phyloP scores from a whole-genome alignment of 30 jellyfish, hydroid and myxozoan species.

The Hydractinia symbiolongicarpus region DNA sequence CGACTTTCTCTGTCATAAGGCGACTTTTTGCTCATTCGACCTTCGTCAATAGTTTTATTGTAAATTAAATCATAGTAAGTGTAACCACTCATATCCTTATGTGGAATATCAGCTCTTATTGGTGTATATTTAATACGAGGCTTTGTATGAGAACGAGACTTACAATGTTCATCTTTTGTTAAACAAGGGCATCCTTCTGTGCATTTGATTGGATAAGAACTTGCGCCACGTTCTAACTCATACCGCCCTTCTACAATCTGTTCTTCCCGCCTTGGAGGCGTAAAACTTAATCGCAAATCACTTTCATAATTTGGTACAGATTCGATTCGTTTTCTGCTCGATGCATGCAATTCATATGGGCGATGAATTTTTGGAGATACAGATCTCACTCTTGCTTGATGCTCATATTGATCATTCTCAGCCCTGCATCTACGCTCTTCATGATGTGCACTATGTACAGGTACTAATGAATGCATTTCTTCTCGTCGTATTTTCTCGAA shows the following conservation, averaged over 20 bases:
- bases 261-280: no score
- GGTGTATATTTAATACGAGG: constrained; percentile 12
- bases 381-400: background rate
- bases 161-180: background rate
- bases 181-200: background rate
- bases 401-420: background rate
- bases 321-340: constrained; percentile 1
- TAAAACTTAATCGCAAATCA: no score
- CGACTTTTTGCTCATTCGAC: background rate
- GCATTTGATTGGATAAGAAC: background rate
- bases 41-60: no score
- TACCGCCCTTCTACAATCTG: no score
- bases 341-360: background rate
- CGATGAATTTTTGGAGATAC: background rate
- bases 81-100: background rate
- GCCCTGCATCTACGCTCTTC: no score
- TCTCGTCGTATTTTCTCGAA: constrained; percentile 7
- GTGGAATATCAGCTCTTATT: background rate
- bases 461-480: background rate
- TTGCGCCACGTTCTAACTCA: no score
- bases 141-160: background rate
- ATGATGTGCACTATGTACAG: background rate
- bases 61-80: background rate
- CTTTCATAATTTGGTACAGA: constrained; percentile 7
- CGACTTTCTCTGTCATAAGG: background rate